Base-by-base conservation (phyloP, 1,140 invertebrate genomes). In the Papilio polytes region DNA sequence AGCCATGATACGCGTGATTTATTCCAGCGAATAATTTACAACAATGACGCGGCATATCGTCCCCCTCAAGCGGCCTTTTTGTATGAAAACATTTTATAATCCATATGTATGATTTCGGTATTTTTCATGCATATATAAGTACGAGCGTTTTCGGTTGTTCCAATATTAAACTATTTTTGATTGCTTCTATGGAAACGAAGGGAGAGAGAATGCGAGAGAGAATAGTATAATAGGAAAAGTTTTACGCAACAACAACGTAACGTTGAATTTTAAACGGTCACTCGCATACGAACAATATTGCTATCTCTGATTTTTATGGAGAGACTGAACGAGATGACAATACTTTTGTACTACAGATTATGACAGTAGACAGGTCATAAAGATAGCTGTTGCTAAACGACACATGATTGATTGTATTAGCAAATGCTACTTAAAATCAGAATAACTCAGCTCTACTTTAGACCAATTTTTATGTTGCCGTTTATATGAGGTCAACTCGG, bases 11-110 rank as follows among this genome's bases (percentile, higher is more conserved):
- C 13, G 77, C 77, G 9, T 63, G 77, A 78, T 78, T 78, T 78
- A 78, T 78, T 78, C 56, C 22, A 12, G 31, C n/a, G 77, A 78
- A 66, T 78, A 78, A 78, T 78, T 78, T 78, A 78, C 77, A 78
- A 78, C 77, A 78, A 78, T 63, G 77, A 78, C 77, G 15, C 12
- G 41, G 53, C 53, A 63, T 22, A 78, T 78, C 36, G 26, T 36
- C 36, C 18, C 53, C 53, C 36, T 20, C 36, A 78, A 78, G 48
- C 48, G 48, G 12, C 26, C 22, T 78, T 36, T 78, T 76, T 51
- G n/a, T 63, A 59, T 78, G 77, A 51, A 78, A 78, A 63, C 20
- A 59, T 66, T 78, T 59, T 63, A 63, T 73, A 74, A 46, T 74
- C 15, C 36, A 44, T 74, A 74, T 20, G 36, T 74, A 44, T 46